These are phyloP conservation scores for Panzeria rudis DNA, from an alignment of 2,888 invertebrate species.

Conservation along the genomic window DNA sequence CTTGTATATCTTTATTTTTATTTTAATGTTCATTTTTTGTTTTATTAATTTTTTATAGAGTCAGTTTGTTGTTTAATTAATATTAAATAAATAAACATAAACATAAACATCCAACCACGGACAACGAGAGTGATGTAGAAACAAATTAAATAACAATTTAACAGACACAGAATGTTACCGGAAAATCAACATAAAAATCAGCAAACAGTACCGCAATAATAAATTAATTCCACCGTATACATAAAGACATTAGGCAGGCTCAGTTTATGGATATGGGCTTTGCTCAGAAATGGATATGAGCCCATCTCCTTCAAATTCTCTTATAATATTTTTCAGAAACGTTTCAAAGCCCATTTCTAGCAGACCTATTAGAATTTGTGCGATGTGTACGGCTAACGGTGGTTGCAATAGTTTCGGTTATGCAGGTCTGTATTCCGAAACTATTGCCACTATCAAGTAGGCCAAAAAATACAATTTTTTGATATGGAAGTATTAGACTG, in stretches of 20 bases:
- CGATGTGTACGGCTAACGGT: too few species aligned
- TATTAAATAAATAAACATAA: conserved; percentile 27
- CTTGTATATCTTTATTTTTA: neutral
- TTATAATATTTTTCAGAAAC: too few species aligned
- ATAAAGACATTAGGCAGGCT: conserved; percentile 3
- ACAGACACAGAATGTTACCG: conserved; percentile 64
- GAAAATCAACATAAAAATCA: conserved; percentile 67
- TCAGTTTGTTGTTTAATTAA: conserved; percentile 30
- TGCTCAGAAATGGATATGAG: too few species aligned
- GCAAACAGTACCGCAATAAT: conserved; percentile 59
- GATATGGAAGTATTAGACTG: too few species aligned
- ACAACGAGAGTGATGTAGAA: neutral
- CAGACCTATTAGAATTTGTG: too few species aligned
- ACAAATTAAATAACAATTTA: conserved; percentile 61
- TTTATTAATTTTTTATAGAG: conserved; percentile 7
- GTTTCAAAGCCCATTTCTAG: too few species aligned
- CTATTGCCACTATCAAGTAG: too few species aligned
- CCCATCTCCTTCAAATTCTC: too few species aligned
- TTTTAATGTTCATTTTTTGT: neutral
- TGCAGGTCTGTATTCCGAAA: too few species aligned
- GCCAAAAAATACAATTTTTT: too few species aligned
- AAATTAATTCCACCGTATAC: conserved; percentile 35
- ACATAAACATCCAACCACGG: conserved; percentile 16
- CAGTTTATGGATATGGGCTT: too few species aligned
- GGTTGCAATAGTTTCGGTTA: too few species aligned